phyloP scores from a whole-genome alignment of 1,140 invertebrate genomes.

The Euglossa dilemma region DNA sequence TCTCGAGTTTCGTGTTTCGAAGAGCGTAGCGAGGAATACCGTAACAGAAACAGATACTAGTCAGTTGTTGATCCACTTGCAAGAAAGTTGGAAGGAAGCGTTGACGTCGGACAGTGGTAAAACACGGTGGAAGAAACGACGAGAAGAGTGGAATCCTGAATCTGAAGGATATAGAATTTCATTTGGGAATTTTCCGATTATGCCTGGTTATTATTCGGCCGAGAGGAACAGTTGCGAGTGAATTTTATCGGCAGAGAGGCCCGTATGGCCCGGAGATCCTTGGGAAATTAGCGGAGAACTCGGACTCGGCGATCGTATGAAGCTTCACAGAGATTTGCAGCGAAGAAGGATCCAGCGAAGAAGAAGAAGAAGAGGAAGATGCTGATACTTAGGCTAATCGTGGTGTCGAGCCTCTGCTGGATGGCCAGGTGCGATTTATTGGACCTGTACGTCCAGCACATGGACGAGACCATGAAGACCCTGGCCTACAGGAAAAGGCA shows the following conservation, averaged over 20 bases:
- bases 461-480: conserved; percentile 79
- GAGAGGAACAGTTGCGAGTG: neutral
- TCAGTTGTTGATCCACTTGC: too few species aligned
- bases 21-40: neutral
- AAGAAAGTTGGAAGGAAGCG: neutral
- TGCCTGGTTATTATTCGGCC: neutral
- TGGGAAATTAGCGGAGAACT: neutral
- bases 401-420: conserved; percentile 64
- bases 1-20: neutral
- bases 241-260: neutral
- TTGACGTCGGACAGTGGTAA: neutral
- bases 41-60: neutral
- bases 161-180: neutral
- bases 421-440: conserved; percentile 72
- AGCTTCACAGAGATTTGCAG: conserved; percentile 16
- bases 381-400: conserved; percentile 68
- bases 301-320: conserved; percentile 51
- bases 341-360: conserved; percentile 27
- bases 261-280: conserved; percentile 3
- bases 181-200: neutral
- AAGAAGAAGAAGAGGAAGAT: conserved; percentile 67
- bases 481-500: conserved; percentile 59
- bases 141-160: neutral
- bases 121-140: neutral
- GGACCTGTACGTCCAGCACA: conserved; percentile 80